Base-by-base conservation (phyloP, 2,888 invertebrate genomes). In the Morpho deidamia region DNA sequence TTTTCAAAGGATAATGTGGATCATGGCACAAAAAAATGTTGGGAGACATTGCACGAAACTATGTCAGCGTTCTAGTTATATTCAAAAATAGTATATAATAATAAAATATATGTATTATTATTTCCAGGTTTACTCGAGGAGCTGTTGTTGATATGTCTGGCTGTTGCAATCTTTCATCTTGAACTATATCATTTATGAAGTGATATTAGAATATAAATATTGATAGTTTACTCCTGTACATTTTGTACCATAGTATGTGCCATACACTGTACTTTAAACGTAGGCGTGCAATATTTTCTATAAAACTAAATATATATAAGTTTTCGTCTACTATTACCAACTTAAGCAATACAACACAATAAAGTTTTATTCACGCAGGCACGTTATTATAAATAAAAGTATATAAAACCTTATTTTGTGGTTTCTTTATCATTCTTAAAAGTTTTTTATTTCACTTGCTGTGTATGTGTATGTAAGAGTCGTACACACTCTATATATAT, bases 191-290 rank as follows among this genome's bases (percentile, higher is more conserved):
- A 86, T 83, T 84, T 83, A 78, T 81, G 79, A 86, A 87, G 88
- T 89, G 88, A 89, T 89, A 89, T 81, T 89, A 88, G 88, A 78
- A 64, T 73, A 75, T 72, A 69, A 69, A 71, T 82, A 84, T 45
- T 54, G 77, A 74, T 67, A 67, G 63, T 75, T 40, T 53, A 81
- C 81, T 82, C 81, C 80, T 89, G 87, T 88, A 89, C 81, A 89
- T 87, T 86, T 88, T 89, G 87, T 89, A 88, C 76, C 64, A 84
- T 87, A 88, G 81, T 75, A 76, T 83, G 88, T 85, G 87, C 86
- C 85, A 79, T 83, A 83, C 81, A 83, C 80, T 67, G 82, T 85
- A 86, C 81, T 84, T 79, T 68, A 65, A 61, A 78, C 67, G 83
- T 87, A 87, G 87, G 73, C 69, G 71, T 71, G 83, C 81, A 81